phyloP scores from a whole-genome alignment of 2,888 invertebrate genomes.

The Xestia sexstrigata region DNA sequence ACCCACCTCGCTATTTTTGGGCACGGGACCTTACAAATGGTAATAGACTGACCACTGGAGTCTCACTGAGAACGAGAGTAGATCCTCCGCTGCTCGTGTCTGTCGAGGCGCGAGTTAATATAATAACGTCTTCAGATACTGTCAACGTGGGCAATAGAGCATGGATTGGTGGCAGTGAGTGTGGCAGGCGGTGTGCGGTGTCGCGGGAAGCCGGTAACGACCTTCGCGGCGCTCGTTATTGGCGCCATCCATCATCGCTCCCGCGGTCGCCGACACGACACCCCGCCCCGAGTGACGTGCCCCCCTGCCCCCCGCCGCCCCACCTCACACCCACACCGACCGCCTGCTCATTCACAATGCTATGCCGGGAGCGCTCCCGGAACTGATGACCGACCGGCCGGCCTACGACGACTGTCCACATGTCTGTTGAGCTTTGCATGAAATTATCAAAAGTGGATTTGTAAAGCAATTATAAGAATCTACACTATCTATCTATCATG shows the following conservation, averaged over 20 bases:
- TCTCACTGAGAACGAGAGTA: not conserved
- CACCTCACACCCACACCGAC: constrained; percentile 17
- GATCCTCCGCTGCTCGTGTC: not conserved
- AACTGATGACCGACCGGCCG: not conserved
- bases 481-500: no score
- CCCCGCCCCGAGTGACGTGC: constrained; percentile 25
- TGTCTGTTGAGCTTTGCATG: not conserved
- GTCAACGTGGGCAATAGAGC: not conserved
- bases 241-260: constrained; percentile 84
- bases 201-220: constrained; percentile 67
- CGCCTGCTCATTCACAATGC: constrained; percentile 35
- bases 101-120: not conserved
- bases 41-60: not conserved
- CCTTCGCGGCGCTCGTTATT: constrained; percentile 78
- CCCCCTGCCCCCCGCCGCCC: constrained; percentile 17
- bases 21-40: not conserved
- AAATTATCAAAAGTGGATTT: not conserved
- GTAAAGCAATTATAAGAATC: not conserved
- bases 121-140: not conserved
- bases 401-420: not conserved
- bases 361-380: not conserved
- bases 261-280: constrained; percentile 69
- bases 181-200: constrained; percentile 9
- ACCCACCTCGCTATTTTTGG: not conserved
- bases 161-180: not conserved